A percentile compares a stretch with the other conserved stretches of the same genome.
Evolutionary conservation across 35 echinoderm and acorn worm species (phyloP).

Genomic region (Lytechinus pictus): DNA sequence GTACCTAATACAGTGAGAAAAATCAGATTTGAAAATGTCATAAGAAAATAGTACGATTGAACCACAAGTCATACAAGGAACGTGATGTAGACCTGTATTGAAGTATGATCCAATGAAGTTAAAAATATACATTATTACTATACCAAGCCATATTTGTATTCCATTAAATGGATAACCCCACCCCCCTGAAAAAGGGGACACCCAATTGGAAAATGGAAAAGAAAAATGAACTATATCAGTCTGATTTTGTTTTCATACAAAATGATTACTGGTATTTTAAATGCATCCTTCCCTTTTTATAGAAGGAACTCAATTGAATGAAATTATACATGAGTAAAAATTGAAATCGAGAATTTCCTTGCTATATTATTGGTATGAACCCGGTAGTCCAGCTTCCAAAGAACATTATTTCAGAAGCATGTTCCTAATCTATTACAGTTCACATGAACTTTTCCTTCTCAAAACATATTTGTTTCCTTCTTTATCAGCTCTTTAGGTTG

Average conservation of each 20-base stretch:
- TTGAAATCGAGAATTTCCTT: neutral
- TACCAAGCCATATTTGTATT: no score
- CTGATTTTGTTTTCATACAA: neutral
- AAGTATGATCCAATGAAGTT: no score
- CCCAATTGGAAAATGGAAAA: neutral
- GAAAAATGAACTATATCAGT: neutral
- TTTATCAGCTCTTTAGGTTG: neutral
- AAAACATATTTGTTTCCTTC: neutral
- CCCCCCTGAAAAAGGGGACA: no score
- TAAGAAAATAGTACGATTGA: neutral
- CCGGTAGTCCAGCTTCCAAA: neutral
- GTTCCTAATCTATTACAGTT: neutral
- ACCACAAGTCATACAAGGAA: no score
- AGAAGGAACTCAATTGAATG: neutral
- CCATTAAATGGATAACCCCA: no score
- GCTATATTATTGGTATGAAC: neutral
- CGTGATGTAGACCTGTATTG: no score
- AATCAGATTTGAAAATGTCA: neutral
- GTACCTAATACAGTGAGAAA: slow-evolving; percentile 71
- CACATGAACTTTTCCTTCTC: neutral
- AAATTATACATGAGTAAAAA: neutral
- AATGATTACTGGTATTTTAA: neutral
- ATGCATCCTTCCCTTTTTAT: neutral
- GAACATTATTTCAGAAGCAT: slow-evolving; percentile 5
- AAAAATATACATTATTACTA: no score